phyloP scores from a whole-genome alignment of 2,888 invertebrate species.

The Pseudococcus jackbeardsleyi region DNA sequence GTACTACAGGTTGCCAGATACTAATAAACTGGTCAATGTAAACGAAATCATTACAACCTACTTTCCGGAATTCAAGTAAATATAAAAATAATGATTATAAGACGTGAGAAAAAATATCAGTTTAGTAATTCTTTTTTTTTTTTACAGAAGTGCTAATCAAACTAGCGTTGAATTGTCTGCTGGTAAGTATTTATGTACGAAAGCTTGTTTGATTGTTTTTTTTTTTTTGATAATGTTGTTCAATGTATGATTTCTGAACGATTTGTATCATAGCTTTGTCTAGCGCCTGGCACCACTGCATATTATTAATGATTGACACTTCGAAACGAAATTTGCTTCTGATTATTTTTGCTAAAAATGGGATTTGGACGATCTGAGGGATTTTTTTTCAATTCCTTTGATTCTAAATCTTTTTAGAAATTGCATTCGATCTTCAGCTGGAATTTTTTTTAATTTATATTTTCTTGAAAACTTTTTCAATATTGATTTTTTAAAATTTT shows the following conservation, averaged over 20 bases:
- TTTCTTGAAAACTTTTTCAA: too few species aligned
- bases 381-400: too few species aligned
- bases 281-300: not conserved
- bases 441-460: too few species aligned
- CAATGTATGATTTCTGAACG: not conserved
- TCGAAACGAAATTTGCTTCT: too few species aligned
- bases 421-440: too few species aligned
- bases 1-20: not conserved
- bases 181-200: not conserved
- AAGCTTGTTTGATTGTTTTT: not conserved
- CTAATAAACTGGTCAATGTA: conserved; percentile 21
- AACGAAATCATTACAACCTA: conserved; percentile 48
- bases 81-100: not conserved
- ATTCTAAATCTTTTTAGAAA: too few species aligned
- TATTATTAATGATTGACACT: too few species aligned
- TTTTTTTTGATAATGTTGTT: not conserved
- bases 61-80: conserved; percentile 43
- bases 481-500: too few species aligned
- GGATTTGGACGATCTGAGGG: too few species aligned
- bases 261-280: conserved; percentile 12
- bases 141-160: conserved; percentile 10
- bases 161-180: not conserved
- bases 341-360: too few species aligned
- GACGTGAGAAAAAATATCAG: too few species aligned
- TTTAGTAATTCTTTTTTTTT: not conserved